Conservation (phyloP, 2,113 vertebrate species). For the Astatoreochromis straeleni region DNA sequence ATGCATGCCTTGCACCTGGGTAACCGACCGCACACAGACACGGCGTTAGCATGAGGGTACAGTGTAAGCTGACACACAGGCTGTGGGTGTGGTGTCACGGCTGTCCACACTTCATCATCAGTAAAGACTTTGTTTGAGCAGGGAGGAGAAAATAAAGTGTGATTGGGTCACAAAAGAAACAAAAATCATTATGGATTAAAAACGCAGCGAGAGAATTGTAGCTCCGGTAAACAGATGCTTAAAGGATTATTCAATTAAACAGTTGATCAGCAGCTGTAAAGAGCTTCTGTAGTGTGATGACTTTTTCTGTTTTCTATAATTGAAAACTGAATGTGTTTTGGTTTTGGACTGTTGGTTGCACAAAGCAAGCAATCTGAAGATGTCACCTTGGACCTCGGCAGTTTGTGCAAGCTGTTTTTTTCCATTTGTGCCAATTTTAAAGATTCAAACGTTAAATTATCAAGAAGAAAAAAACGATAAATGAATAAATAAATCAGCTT, state of each 20-base stretch:
- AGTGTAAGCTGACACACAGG: constrained; percentile 40
- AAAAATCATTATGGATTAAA: background rate
- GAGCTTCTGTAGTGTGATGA: background rate
- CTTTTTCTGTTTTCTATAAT: background rate
- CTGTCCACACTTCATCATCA: constrained; percentile 27
- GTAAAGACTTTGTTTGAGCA: background rate
- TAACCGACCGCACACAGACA: constrained; percentile 45
- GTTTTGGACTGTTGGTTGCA: background rate
- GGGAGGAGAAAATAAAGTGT: background rate
- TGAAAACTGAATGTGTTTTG: background rate
- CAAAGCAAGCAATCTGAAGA: background rate
- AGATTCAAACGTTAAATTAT: background rate
- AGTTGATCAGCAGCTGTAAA: background rate
- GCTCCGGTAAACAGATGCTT: background rate
- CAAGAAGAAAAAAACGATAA: background rate
- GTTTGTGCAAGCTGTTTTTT: background rate
- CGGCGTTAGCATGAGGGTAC: constrained; percentile 26
- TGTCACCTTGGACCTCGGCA: background rate
- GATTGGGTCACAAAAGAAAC: background rate
- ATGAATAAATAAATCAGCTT: background rate
- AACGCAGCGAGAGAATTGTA: background rate
- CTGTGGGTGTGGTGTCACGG: constrained; percentile 18
- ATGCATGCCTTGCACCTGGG: constrained; percentile 70
- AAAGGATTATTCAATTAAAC: background rate
- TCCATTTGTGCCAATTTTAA: background rate